Conservation (phyloP, 1,140 invertebrate genomes). For the Oreohelix idahoensis region DNA sequence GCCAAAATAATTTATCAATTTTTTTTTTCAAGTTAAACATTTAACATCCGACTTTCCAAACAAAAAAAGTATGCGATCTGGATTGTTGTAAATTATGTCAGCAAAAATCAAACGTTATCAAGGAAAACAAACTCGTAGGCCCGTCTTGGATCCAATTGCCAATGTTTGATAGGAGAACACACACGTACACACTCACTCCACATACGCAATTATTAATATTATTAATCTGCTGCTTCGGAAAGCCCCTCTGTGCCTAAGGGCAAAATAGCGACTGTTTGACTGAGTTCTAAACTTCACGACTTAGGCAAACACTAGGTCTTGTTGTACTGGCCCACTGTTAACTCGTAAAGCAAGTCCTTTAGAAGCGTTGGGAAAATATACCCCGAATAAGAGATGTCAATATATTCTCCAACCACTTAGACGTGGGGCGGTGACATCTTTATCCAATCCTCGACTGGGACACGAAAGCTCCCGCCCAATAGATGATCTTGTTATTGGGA, state of each 20-base stretch:
- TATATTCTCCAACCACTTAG: constrained; percentile 4
- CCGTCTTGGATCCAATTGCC: background rate
- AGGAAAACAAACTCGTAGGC: background rate
- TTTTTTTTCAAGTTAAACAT: too few relatives aligned
- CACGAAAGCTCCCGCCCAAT: background rate
- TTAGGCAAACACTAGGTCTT: constrained; percentile 23
- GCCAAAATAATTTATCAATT: too few relatives aligned
- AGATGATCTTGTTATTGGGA: background rate
- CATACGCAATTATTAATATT: constrained; percentile 23
- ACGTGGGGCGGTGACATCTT: background rate
- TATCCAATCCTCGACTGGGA: background rate
- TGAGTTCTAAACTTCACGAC: constrained; percentile 17
- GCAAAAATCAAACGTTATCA: background rate
- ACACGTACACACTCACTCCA: constrained; percentile 16
- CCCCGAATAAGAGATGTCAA: constrained; percentile 19
- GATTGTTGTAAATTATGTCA: background rate
- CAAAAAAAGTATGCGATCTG: background rate
- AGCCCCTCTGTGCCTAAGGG: constrained; percentile 13
- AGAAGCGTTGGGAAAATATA: constrained; percentile 20
- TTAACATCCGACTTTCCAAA: background rate
- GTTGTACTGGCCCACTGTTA: background rate
- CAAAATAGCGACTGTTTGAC: constrained; percentile 26
- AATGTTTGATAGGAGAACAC: background rate
- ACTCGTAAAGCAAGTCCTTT: constrained; percentile 18
- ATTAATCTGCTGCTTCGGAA: constrained; percentile 20